phyloP scores from a whole-genome alignment of 2,113 vertebrate genomes.

The Gallinago media region DNA sequence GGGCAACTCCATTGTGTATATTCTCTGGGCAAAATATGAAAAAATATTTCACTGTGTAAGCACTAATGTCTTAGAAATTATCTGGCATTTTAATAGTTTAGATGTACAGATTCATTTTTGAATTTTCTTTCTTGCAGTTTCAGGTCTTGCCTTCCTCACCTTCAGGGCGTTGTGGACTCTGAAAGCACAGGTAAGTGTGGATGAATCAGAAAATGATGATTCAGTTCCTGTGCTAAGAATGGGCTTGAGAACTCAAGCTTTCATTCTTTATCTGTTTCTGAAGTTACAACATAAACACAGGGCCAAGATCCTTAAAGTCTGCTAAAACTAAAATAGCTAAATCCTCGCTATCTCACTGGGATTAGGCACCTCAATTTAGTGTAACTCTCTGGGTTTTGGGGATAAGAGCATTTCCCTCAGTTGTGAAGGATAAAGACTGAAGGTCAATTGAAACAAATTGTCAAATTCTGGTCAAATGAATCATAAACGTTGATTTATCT shows the following conservation, averaged over 20 bases:
- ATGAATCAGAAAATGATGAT: neutral
- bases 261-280: neutral
- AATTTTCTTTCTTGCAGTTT: neutral
- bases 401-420: neutral
- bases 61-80: neutral
- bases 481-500: neutral
- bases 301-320: neutral
- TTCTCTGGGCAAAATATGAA: neutral
- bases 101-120: neutral
- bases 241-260: neutral
- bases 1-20: neutral
- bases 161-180: neutral
- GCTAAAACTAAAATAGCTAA: neutral
- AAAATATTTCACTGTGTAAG: neutral
- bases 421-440: neutral
- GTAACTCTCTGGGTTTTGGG: neutral
- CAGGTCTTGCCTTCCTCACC: neutral
- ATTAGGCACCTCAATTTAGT: constrained; percentile 1
- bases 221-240: neutral
- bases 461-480: neutral
- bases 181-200: neutral
- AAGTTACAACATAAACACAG: neutral
- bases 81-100: neutral
- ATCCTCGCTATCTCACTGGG: neutral
- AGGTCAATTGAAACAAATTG: neutral